A percentile compares a stretch with the other conserved stretches of the same genome.
Conservation (phyloP, 1,140 invertebrate genomes). For the Conus betulinus region DNA sequence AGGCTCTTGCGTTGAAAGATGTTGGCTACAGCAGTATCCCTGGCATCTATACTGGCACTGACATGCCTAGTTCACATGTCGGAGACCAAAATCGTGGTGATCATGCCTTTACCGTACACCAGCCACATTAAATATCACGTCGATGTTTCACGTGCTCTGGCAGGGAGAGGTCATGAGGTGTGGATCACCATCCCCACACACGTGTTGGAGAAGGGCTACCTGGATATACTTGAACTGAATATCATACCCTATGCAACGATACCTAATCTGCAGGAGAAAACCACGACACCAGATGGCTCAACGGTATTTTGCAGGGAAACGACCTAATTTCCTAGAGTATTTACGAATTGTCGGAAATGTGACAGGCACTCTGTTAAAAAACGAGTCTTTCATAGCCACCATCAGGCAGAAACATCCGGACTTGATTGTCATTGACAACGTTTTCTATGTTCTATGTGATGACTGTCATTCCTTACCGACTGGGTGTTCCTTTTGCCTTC, state of each 20-base stretch:
- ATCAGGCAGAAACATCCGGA: not conserved
- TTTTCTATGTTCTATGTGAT: slow-evolving; percentile 19
- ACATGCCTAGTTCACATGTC: not conserved
- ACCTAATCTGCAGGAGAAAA: not conserved
- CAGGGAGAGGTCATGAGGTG: slow-evolving; percentile 21
- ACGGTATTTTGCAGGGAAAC: not conserved
- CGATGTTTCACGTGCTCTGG: slow-evolving; percentile 27
- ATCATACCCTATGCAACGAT: slow-evolving; percentile 16
- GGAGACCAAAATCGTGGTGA: slow-evolving; percentile 14
- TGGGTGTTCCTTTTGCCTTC: slow-evolving; percentile 43
- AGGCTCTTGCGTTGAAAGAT: not conserved
- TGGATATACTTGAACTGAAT: slow-evolving; percentile 7
- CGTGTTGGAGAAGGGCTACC: not conserved
- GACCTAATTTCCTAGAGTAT: not conserved
- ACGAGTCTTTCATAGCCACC: slow-evolving; percentile 16
- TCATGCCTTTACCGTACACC: not conserved
- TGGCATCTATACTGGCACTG: not conserved
- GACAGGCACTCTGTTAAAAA: slow-evolving; percentile 9
- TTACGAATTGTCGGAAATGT: not conserved
- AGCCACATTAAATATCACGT: slow-evolving; percentile 30
- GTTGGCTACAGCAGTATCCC: not conserved
- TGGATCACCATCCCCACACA: slow-evolving; percentile 27
- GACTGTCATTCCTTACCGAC: slow-evolving; percentile 37
- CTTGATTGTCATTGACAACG: slow-evolving; percentile 33
- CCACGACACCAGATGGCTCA: not conserved